Evolutionary conservation across 2,888 invertebrate genomes (phyloP), one percentile per base, ranked within the genome.

Genomic region (Eudemis profundana): DNA sequence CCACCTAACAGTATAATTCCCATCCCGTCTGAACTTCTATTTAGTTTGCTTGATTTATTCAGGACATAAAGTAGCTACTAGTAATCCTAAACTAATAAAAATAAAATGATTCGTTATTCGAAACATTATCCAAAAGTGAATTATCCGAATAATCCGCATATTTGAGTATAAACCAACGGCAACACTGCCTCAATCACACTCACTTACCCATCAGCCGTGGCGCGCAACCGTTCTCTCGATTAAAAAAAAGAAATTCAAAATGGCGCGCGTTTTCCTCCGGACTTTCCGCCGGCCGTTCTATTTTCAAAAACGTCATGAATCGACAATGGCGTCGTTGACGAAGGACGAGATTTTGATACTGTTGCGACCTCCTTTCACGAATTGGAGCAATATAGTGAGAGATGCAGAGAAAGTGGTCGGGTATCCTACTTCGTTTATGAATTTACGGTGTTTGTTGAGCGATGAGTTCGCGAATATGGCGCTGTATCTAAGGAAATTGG

Each of bases 401-500:
- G 92, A 92, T 50, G 93, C 93, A 29, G 93, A 93, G 85, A 93
- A 92, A 85, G 90, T 93, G 0, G 89, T 92, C 50, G 91, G 93
- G 53, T 89, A 94, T 86, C 93, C 94, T 72, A 94, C 94, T 71
- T 93, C 93, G 70, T 93, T 93, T 76, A 93, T 93, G 92, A 93
- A 93, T 81, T 79, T 93, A 73, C 82, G 93, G 79, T 94, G 94
- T 79, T 81, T 94, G 68, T 79, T 94, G 75, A 94, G 93, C 79
- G 94, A 94, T 78, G 94, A 94, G 79, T 94, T 94, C 73, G 93
- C 93, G 46, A 94, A 94, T 80, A 83, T 93, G 84, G 93, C 93
- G 42, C 78, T 91, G 36, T 93, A 93, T 81, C 84, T 93, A 66
- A 79, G 91, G 68, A 92, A 93, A 81, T 76, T 92, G 89, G 93